Percentiles rank a stretch among this genome's conserved stretches.
Evolutionary conservation across 2,888 invertebrate species (phyloP).

Genomic region (Trichogramma dendrolimi): DNA sequence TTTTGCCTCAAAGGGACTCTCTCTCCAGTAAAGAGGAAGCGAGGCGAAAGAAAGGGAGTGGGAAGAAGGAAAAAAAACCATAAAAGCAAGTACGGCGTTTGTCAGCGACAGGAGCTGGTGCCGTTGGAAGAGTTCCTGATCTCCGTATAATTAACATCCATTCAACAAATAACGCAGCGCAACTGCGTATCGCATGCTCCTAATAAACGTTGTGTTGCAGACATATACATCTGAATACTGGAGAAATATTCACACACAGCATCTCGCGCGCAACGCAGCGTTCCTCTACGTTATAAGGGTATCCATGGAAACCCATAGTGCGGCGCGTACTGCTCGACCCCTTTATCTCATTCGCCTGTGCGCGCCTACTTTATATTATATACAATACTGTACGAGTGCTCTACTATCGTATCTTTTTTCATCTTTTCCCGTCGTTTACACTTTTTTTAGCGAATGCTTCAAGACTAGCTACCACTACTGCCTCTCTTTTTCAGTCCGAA

Average conservation of each 20-base stretch:
- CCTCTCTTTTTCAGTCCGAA: no score
- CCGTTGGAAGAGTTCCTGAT: slow-evolving; percentile 3
- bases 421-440: no score
- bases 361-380: no score
- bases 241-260: no score
- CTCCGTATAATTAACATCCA: slow-evolving; percentile 27
- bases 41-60: neutral
- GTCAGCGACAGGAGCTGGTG: slow-evolving; percentile 7
- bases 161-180: slow-evolving; percentile 23
- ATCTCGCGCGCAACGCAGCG: no score
- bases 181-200: slow-evolving; percentile 4
- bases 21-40: neutral
- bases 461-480: no score
- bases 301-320: slow-evolving; percentile 18
- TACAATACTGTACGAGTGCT: no score
- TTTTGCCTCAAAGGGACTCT: neutral
- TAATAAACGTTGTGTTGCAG: no score
- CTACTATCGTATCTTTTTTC: no score
- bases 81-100: slow-evolving; percentile 7
- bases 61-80: neutral
- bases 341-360: no score
- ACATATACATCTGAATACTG: no score
- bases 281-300: neutral
- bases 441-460: no score
- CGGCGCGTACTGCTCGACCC: neutral